Conservation (phyloP, 2,797 vertebrate species). For the Alexandromys oeconomus region DNA sequence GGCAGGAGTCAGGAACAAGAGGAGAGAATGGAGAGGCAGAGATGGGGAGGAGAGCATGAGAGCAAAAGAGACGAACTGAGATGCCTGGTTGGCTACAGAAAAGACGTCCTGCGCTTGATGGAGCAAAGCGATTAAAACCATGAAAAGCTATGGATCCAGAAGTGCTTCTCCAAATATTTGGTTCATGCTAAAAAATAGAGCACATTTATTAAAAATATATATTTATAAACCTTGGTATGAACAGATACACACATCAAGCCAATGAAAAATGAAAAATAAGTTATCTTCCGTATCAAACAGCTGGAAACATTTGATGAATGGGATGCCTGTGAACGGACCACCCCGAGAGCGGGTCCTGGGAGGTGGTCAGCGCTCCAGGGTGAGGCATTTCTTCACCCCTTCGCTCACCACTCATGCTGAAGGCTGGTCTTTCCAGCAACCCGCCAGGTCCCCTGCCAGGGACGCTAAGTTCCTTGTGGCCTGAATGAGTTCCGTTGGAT, state of each 20-base stretch:
- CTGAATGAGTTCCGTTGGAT: conserved; percentile 84
- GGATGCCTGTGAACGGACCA: neutral
- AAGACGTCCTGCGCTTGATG: conserved; percentile 68
- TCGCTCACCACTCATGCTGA: rapidly evolving
- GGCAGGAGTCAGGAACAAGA: no score
- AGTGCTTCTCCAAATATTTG: conserved; percentile 85
- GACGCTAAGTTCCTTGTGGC: conserved; percentile 79
- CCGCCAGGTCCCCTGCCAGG: neutral
- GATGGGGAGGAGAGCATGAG: neutral
- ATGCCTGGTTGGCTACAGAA: conserved; percentile 56
- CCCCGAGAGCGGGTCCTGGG: neutral
- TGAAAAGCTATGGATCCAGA: conserved; percentile 80
- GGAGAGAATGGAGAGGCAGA: neutral
- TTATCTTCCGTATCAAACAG: conserved; percentile 77
- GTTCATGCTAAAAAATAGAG: conserved; percentile 92
- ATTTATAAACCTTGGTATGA: conserved; percentile 91
- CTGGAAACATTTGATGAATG: conserved; percentile 31
- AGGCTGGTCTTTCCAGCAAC: neutral
- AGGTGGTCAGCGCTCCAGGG: neutral
- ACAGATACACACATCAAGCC: conserved; percentile 86
- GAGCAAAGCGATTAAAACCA: conserved; percentile 81
- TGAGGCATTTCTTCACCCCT: neutral
- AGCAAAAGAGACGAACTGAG: neutral
- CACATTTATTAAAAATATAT: conserved; percentile 92
- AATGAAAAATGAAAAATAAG: conserved; percentile 85